These are phyloP conservation scores for Achlya flavicornis DNA, from an alignment of 2,888 invertebrate genomes.

Conservation along the genomic window DNA sequence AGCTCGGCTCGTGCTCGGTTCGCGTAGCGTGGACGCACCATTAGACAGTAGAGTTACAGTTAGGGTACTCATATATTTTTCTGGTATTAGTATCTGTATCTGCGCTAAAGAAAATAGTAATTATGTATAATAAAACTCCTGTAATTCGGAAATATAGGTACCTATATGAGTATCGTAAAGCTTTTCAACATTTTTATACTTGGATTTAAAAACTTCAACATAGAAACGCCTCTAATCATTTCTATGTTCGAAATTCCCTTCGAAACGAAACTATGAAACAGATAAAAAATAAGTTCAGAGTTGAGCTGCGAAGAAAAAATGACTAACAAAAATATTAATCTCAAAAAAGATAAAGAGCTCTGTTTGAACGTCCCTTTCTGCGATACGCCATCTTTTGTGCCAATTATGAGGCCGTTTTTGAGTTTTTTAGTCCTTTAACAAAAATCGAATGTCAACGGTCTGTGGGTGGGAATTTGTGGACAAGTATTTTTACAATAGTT, in stretches of 20 bases:
- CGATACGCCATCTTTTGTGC: conserved; percentile 78
- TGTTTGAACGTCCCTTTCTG: conserved; percentile 64
- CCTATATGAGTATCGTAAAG: too few species aligned
- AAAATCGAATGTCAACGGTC: conserved; percentile 52
- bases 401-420: conserved; percentile 72
- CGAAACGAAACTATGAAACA: conserved; percentile 56
- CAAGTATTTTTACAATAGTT: conserved; percentile 32
- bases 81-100: too few species aligned
- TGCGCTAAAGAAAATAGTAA: too few species aligned
- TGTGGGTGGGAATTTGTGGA: conserved; percentile 70
- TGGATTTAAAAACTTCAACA: not conserved
- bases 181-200: too few species aligned
- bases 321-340: conserved; percentile 71
- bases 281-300: conserved; percentile 66
- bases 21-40: too few species aligned
- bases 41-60: too few species aligned
- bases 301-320: conserved; percentile 67
- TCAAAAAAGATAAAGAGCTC: conserved; percentile 70
- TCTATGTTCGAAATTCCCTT: conserved; percentile 40
- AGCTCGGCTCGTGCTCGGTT: too few species aligned
- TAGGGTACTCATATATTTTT: too few species aligned
- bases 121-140: too few species aligned
- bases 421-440: conserved; percentile 48
- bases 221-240: conserved; percentile 42
- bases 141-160: too few species aligned